Evolutionary conservation across 2,888 invertebrate species (phyloP).

Genomic region (Leptogaster cylindrica): DNA sequence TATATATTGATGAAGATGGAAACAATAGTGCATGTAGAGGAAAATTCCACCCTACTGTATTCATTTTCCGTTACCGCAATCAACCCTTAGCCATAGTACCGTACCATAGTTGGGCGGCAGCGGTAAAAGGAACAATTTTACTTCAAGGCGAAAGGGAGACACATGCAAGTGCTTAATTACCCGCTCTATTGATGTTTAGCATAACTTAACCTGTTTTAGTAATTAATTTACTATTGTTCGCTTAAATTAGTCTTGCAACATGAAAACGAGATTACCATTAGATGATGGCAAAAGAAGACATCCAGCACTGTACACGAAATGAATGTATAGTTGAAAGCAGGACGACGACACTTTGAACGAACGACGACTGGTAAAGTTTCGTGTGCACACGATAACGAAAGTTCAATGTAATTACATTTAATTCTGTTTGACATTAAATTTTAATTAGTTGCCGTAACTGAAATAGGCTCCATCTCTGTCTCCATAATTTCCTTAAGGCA

Average conservation of each 20-base stretch:
- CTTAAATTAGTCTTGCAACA: conserved; percentile 57
- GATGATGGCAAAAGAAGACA: conserved; percentile 42
- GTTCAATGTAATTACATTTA: conserved; percentile 46
- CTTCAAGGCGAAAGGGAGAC: conserved; percentile 39
- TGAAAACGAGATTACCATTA: conserved; percentile 48
- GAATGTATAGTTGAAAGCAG: conserved; percentile 21
- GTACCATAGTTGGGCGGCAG: not conserved
- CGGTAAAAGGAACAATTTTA: not conserved
- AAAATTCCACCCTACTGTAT: not conserved
- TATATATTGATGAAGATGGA: conserved; percentile 31
- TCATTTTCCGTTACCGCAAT: not conserved
- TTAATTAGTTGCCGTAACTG: conserved; percentile 34
- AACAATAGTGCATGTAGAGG: conserved; percentile 19
- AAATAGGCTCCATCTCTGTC: conserved; percentile 6
- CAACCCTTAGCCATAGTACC: no score
- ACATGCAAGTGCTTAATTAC: conserved; percentile 52
- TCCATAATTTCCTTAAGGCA: conserved; percentile 6
- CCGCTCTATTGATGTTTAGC: conserved; percentile 54
- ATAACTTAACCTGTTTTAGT: conserved; percentile 61
- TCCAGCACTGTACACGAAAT: conserved; percentile 10
- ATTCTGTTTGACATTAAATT: conserved; percentile 44
- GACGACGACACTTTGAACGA: conserved; percentile 32
- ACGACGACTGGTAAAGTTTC: conserved; percentile 33
- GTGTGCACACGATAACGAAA: conserved; percentile 46
- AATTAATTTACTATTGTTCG: conserved; percentile 61